Evolutionary conservation across 2,113 vertebrate species (phyloP), one percentile per base, ranked within the genome.

Genomic region (Cyanoramphus novaezelandiae): DNA sequence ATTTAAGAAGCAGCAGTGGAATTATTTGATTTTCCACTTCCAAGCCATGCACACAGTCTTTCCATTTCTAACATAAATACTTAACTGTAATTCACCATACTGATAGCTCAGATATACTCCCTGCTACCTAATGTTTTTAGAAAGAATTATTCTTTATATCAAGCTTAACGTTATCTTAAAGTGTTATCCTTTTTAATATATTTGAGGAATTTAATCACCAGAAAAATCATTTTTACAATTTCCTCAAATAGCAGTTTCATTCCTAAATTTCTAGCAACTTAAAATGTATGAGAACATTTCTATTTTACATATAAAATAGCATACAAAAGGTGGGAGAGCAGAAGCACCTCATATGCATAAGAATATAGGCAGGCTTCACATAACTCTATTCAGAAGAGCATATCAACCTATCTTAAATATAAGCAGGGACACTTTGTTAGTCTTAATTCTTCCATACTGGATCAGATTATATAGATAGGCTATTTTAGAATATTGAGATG

Each of bases 1-100:
- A 84, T 64, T 90, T 85, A 87, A 85, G 74, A 62, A 95, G 85
- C 13, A 65, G 46, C 16, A 88, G 68, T 67, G 24, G 17, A 81
- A 91, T 82, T 24, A 91, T 96, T 79, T 93, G 74, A 92, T 90
- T 88, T 97, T 91, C 63, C 39, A 89, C n/a, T 92, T 90, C 25
- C 80, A 60, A 29, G 71, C 55, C 83, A 83, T 37, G 28, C 49
- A 94, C 43, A 28, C 71, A 92, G 29, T n/a, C 37, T 68, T 68
- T 79, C 68, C 7, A 88, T 79, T 76, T 69, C 43, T 83, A 84
- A 85, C 47, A 71, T 9, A 55, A 93, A 24, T 25, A 75, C 37
- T 49, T 64, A n/a, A 67, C 70, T 50, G 6, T 52, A 70, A 78
- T 67, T 44, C 29, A 43, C 10, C 37, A 63, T 82, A 64, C 8